Evolutionary conservation across 1,140 invertebrate species (phyloP).

Genomic region (Musca vetustissima): DNA sequence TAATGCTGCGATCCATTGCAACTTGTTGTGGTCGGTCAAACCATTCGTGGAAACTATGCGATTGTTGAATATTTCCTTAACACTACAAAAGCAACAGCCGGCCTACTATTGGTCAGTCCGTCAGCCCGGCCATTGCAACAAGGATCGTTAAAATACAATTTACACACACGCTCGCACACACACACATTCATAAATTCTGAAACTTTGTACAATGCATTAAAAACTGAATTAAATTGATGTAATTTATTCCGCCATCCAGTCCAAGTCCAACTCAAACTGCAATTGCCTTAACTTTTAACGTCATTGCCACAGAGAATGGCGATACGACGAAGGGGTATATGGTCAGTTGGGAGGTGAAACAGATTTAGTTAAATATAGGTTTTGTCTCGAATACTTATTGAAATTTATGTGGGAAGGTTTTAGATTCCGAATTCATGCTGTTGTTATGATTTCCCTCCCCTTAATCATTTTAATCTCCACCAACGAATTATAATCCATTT

Average conservation of each 20-base stretch:
- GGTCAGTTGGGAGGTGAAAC: too few relatives aligned
- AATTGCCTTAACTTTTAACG: not conserved
- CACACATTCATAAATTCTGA: not conserved
- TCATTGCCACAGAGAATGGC: not conserved
- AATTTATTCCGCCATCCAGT: not conserved
- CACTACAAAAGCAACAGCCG: too few relatives aligned
- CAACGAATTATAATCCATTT: slow-evolving; percentile 10
- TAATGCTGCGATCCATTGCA: not conserved
- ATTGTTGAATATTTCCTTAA: slow-evolving; percentile 6
- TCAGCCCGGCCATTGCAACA: not conserved
- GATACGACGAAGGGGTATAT: not conserved
- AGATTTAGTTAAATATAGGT: slow-evolving; percentile 13
- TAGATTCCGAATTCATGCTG: not conserved
- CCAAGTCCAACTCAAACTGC: too few relatives aligned
- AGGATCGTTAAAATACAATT: slow-evolving; percentile 24
- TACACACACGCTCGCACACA: not conserved
- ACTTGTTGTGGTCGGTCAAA: not conserved
- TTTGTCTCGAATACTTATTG: slow-evolving; percentile 2
- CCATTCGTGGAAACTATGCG: slow-evolving; percentile 1
- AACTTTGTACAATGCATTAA: not conserved
- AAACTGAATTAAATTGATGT: slow-evolving; percentile 18
- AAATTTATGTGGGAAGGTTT: slow-evolving; percentile 23
- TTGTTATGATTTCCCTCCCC: too few relatives aligned
- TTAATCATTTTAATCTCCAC: slow-evolving; percentile 14
- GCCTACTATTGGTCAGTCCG: not conserved